These are phyloP conservation scores for Phrynosoma blainvillii DNA, from an alignment of 2,113 vertebrate species.

Conservation along the genomic window DNA sequence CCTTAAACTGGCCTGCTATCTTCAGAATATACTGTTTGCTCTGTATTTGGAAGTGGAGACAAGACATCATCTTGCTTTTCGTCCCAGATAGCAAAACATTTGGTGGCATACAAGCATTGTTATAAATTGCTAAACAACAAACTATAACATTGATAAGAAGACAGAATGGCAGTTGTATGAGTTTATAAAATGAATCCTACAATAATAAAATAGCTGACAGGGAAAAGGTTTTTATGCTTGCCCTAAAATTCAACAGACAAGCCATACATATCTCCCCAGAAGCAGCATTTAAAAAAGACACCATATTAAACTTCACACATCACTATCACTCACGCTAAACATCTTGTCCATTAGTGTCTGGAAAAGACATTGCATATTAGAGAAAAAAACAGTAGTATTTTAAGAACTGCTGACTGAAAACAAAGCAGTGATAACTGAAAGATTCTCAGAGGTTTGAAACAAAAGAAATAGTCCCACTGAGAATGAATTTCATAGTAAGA, in stretches of 20 bases:
- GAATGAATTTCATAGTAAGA: slow-evolving; percentile 16
- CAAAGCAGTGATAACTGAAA: not conserved
- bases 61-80: not conserved
- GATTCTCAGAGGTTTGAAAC: slow-evolving; percentile 10
- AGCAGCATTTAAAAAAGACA: not conserved
- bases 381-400: slow-evolving; percentile 21
- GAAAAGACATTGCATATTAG: slow-evolving; percentile 5
- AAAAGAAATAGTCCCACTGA: not conserved
- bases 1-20: no score
- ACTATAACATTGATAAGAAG: not conserved
- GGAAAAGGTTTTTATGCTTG: not conserved
- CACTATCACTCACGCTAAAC: not conserved
- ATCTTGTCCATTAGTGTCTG: not conserved
- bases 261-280: not conserved
- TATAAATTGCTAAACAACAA: not conserved
- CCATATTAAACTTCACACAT: not conserved
- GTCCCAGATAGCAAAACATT: not conserved
- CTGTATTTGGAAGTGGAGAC: no score
- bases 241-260: not conserved
- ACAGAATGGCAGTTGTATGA: not conserved
- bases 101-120: not conserved
- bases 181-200: not conserved
- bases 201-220: not conserved
- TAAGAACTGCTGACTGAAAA: not conserved
- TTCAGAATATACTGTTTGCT: no score